Evolutionary conservation across 2,888 invertebrate species (phyloP).

Genomic region (Drosophila flavopinicola): DNA sequence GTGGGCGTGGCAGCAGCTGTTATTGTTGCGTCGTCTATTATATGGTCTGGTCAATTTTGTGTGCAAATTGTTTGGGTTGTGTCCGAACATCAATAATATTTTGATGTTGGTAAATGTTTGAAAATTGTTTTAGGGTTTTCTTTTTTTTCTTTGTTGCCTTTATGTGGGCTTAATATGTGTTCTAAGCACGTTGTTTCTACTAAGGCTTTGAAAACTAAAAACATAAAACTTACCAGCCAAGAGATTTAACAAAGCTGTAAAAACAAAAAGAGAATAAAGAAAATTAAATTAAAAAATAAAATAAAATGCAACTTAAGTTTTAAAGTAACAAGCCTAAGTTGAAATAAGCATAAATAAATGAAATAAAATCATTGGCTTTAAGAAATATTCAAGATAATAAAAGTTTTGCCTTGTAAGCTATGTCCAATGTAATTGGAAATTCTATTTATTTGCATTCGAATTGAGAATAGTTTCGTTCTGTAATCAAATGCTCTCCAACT

Average conservation of each 20-base stretch:
- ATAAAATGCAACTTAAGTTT: not conserved
- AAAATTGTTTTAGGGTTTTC: slow-evolving; percentile 43
- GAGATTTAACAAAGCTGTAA: slow-evolving; percentile 63
- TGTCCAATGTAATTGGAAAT: slow-evolving; percentile 29
- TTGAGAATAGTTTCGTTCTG: slow-evolving; percentile 14
- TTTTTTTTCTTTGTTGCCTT: slow-evolving; percentile 19
- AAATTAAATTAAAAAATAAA: slow-evolving; percentile 19
- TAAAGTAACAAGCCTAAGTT: not conserved
- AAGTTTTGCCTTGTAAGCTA: not conserved
- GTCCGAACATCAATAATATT: slow-evolving; percentile 70
- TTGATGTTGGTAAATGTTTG: slow-evolving; percentile 46
- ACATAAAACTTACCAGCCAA: slow-evolving; percentile 65
- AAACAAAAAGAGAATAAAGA: slow-evolving; percentile 22
- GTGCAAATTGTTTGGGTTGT: slow-evolving; percentile 74
- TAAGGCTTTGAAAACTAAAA: slow-evolving; percentile 25
- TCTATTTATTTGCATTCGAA: slow-evolving; percentile 11
- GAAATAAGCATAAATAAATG: not conserved
- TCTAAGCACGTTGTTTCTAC: not conserved
- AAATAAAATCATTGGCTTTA: not conserved
- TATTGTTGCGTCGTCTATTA: slow-evolving; percentile 38
- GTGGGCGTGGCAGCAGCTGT: slow-evolving; percentile 52
- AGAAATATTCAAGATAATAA: not conserved
- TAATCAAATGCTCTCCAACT: slow-evolving; percentile 19
- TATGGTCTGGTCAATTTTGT: slow-evolving; percentile 62
- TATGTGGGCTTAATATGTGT: slow-evolving; percentile 23